Evolutionary conservation across 2,888 invertebrate genomes (phyloP), one percentile per base, ranked within the genome.

Genomic region (Rhimphoctona megacephalus): DNA sequence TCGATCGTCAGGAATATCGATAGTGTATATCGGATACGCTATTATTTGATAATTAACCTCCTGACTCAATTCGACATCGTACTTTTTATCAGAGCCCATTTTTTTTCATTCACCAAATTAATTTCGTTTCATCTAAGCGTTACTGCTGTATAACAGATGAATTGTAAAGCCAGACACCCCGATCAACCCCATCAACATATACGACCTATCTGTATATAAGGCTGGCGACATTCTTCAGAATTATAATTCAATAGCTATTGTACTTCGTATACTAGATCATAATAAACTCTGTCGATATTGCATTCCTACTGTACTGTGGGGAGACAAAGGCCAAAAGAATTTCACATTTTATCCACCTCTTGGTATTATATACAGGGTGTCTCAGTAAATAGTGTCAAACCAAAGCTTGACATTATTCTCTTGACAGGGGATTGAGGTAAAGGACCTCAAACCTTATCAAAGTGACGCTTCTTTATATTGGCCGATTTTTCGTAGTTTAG

Each of bases 241-340:
- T 78, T 82, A 78, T 69, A 52, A 61, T 74, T 78, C 49, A 82
- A 82, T 74, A 78, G 67, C 83, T 57, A 79, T 79, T 83, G 83
- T 74, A 79, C 54, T 79, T 73, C 49, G 67, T 78, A 57, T 39
- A 52, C 33, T 72, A 39, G 72, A 73, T 73, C 66, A 66, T 66
- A 78, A 78, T 83, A 78, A 69, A 83, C 46, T 66, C 30, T 33
- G 66, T 78, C 85, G 85, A 85, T 85, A 85, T 85, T 81, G 82
- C 81, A 85, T 85, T 85, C 85, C 85, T 57, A 69, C 46, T 49
- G 25, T 25, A 61, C 46, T 43, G 9, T 33, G 64, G 64, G 52
- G 49, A 43, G 76, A 61, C 81, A 66, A 78, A 73, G 67, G 66
- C 36, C 30, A 39, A 85, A 79, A 81, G 67, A 81, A 77, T 81